These are phyloP conservation scores for Sarcophaga bullata DNA, from an alignment of 1,140 invertebrate genomes.

Conservation along the genomic window DNA sequence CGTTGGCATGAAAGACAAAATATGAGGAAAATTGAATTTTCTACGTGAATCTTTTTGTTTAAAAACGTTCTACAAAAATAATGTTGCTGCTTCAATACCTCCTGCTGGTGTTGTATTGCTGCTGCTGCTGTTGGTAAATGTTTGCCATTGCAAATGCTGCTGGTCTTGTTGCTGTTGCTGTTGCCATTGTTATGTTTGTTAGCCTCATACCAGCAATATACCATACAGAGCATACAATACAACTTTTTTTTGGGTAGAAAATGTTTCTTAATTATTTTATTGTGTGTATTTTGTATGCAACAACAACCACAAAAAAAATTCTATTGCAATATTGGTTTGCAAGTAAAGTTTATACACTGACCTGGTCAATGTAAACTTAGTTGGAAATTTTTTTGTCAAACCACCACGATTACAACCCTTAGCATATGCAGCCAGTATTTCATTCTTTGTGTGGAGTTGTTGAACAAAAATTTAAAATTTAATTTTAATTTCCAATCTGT, in stretches of 20 bases:
- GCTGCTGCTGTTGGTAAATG: too few species aligned
- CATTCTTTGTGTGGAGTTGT: background rate
- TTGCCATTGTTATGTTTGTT: background rate
- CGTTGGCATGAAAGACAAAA: conserved; percentile 32
- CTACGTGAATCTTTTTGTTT: background rate
- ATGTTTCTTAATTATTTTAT: conserved; percentile 37
- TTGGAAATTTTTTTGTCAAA: too few species aligned
- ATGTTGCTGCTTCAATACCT: too few species aligned
- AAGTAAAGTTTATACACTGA: too few species aligned
- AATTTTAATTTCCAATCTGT: conserved; percentile 35
- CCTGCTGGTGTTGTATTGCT: too few species aligned
- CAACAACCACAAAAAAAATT: background rate
- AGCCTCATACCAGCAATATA: background rate
- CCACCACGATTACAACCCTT: too few species aligned
- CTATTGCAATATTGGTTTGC: too few species aligned
- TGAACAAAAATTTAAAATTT: conserved; percentile 29
- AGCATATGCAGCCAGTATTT: too few species aligned
- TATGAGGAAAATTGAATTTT: conserved; percentile 36
- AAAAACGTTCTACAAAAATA: too few species aligned
- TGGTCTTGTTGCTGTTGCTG: background rate
- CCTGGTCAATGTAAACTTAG: too few species aligned
- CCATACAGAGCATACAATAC: background rate
- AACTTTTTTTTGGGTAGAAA: background rate
- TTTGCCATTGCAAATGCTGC: background rate
- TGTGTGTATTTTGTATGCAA: background rate